phyloP scores from a whole-genome alignment of 2,797 vertebrate genomes.

The Enteromius thamalakanensis region DNA sequence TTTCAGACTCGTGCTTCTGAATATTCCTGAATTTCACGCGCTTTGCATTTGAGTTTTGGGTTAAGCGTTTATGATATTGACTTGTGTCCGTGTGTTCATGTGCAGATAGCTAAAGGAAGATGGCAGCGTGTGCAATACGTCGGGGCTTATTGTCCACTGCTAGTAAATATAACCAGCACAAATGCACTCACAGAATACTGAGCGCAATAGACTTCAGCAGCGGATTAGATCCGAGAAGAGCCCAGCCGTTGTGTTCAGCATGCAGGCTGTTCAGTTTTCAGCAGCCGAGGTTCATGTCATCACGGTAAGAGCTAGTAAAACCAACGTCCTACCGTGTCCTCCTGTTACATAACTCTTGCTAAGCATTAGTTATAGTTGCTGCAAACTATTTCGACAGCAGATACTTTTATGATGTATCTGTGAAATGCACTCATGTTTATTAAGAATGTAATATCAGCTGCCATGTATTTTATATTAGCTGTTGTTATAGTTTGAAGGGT shows the following conservation, averaged over 20 bases:
- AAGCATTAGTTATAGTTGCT: neutral
- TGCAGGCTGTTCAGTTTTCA: constrained; percentile 67
- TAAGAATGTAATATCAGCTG: neutral
- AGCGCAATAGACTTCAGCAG: constrained; percentile 65
- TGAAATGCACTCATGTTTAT: neutral
- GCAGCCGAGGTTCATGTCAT: constrained; percentile 77
- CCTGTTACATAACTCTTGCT: constrained; percentile 1
- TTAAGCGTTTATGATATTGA: neutral
- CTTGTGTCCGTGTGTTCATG: constrained; percentile 11
- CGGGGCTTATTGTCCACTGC: constrained; percentile 73
- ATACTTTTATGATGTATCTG: neutral
- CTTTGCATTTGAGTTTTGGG: neutral
- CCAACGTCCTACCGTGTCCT: constrained; percentile 12
- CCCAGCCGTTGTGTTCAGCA: constrained; percentile 66
- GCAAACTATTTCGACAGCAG: neutral
- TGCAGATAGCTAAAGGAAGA: constrained; percentile 65
- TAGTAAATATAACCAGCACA: constrained; percentile 73
- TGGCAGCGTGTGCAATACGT: constrained; percentile 80
- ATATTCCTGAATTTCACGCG: neutral
- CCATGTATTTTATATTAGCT: neutral
- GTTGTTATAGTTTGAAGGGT: neutral
- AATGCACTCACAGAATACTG: constrained; percentile 70
- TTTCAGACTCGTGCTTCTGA: neutral
- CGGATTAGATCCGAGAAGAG: constrained; percentile 64
- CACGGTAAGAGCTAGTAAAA: constrained; percentile 73